Percentiles rank a stretch among this genome's conserved stretches.
These are phyloP conservation scores for Rhinichthys klamathensis DNA, from an alignment of 2,113 vertebrate species.

Conservation along the genomic window DNA sequence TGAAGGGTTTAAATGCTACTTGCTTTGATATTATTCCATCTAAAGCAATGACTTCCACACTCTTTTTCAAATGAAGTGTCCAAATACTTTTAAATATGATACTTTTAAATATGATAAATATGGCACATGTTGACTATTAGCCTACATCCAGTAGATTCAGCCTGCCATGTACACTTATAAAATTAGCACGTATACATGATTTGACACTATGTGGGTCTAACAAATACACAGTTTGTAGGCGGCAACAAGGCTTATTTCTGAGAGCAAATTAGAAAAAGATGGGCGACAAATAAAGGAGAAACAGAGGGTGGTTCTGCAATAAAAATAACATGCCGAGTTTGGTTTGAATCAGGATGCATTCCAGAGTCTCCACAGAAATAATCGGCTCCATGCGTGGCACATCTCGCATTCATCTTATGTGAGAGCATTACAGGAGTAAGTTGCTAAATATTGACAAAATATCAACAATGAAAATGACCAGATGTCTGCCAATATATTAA, in stretches of 20 bases:
- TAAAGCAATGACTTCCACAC: not conserved
- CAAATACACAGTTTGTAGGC: not conserved
- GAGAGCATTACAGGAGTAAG: constrained; percentile 27
- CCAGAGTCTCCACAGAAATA: constrained; percentile 54
- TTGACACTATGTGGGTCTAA: constrained; percentile 12
- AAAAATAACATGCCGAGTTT: constrained; percentile 43
- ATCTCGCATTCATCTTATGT: constrained; percentile 42
- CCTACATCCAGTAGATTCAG: not conserved
- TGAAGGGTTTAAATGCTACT: too few species aligned
- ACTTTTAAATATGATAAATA: too few species aligned
- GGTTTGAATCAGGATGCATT: constrained; percentile 35
- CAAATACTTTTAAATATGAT: not conserved
- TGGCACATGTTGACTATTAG: not conserved
- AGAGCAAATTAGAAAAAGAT: not conserved
- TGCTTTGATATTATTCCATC: not conserved
- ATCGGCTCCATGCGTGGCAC: constrained; percentile 29
- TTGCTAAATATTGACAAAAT: constrained; percentile 52
- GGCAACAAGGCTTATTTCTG: not conserved
- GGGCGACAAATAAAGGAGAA: constrained; percentile 25
- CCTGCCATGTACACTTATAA: constrained; percentile 16
- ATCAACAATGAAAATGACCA: not conserved
- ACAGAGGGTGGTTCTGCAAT: constrained; percentile 26
- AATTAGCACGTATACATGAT: not conserved
- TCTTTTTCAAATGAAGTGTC: not conserved
- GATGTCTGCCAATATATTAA: constrained; percentile 23